Conservation (phyloP, 1,140 invertebrate genomes). For the Ostrea edulis region DNA sequence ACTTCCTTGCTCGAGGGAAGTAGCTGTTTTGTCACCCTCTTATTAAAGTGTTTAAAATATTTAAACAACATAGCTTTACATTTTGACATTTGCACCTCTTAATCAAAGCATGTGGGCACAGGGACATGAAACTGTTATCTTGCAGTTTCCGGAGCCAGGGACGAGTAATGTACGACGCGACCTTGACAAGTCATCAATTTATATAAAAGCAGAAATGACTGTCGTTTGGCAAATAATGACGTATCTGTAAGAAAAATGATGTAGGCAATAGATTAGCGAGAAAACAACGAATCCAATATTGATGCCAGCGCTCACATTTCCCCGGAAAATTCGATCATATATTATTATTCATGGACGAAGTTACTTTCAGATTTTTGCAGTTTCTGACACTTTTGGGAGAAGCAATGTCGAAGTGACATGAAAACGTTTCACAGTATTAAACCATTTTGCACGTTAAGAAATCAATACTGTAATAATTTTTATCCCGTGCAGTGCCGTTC, state of each 20-base stretch:
- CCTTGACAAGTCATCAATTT: background rate
- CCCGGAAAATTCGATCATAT: background rate
- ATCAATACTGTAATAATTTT: constrained; percentile 11
- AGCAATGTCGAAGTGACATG: background rate
- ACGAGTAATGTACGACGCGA: background rate
- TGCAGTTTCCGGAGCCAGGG: background rate
- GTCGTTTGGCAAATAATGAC: background rate
- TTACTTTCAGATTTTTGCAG: background rate
- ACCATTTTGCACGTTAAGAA: constrained; percentile 4
- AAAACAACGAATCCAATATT: constrained; percentile 2
- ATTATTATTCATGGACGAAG: background rate
- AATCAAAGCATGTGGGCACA: background rate
- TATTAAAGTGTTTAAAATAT: background rate
- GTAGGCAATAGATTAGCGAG: background rate
- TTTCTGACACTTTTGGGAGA: background rate
- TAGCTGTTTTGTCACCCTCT: background rate
- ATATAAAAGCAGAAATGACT: background rate
- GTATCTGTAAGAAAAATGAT: constrained; percentile 1
- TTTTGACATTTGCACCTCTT: background rate
- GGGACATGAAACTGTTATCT: background rate
- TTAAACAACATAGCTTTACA: background rate
- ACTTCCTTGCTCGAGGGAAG: background rate
- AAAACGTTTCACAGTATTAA: constrained; percentile 29
- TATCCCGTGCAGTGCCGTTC: background rate
- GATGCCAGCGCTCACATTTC: background rate